Base-by-base conservation (phyloP, 2,888 invertebrate genomes). In the Entomobrya proxima region DNA sequence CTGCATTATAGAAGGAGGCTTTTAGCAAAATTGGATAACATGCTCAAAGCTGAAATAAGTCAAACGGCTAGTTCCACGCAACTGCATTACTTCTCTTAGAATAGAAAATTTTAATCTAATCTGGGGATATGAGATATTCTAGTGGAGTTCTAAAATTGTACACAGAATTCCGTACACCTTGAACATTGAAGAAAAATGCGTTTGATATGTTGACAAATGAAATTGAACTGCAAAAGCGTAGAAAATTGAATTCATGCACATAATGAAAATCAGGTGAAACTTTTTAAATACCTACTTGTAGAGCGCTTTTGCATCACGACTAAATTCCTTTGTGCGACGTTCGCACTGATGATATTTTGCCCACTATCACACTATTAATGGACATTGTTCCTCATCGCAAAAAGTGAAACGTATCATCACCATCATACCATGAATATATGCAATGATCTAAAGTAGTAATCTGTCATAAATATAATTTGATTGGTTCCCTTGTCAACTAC, bases 391-490 rank as follows among this genome's bases (percentile, higher is more conserved):
- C 27, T 18, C 35, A 61, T 3, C 2, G 37, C 9, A 75, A 75
- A 82, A 82, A 82, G 82, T 82, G 82, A 82, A 82, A 82, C 82
- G 72, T 55, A 50, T 32, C n/a, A 32, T 64, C 37, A 32, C 13
- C 37, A 37, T 64, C 64, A n/a, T 64, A n/a, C 30, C 61, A 30
- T 21, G 27, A 72, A 5, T 40, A 40, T 7, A 72, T 47, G 47
- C n/a, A n/a, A n/a, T 75, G 35, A 37, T 32, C 47, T 40, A 37
- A 75, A 32, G 55, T 55, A 35, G 30, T 50, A 30, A 55, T 55
- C 40, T 75, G 58, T 61, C 77, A 52, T 77, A 77, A 77, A 77
- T 61, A 75, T 75, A 77, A 77, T 61, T 61, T 58, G 77, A 77
- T 61, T 77, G 61, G 37, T 76, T 58, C 58, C 58, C 75, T 55